Evolutionary conservation across 2,888 invertebrate genomes (phyloP).

Genomic region (Limnephilus rhombicus): DNA sequence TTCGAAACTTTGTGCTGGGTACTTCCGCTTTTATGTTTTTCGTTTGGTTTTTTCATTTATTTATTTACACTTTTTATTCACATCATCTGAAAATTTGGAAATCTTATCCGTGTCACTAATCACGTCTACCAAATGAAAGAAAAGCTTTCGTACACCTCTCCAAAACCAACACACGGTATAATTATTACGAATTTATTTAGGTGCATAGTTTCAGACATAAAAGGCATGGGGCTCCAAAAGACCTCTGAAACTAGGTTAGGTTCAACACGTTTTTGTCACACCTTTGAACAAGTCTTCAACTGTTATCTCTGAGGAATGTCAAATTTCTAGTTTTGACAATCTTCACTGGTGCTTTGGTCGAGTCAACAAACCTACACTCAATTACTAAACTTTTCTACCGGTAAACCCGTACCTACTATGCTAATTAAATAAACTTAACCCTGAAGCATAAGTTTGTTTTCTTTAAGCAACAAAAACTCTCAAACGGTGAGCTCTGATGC

Average conservation of each 20-base stretch:
- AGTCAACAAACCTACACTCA: too few relatives aligned
- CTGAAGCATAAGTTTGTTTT: too few relatives aligned
- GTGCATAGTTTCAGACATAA: background rate
- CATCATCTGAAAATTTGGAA: background rate
- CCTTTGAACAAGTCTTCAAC: background rate
- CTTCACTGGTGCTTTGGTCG: background rate
- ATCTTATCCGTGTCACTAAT: background rate
- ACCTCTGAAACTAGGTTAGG: background rate
- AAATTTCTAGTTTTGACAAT: conserved; percentile 17
- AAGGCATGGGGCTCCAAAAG: background rate
- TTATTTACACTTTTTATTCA: too few relatives aligned
- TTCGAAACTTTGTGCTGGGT: too few relatives aligned
- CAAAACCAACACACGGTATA: background rate
- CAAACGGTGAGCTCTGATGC: too few relatives aligned
- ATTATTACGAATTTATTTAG: background rate
- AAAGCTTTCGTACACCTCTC: background rate
- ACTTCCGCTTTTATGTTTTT: background rate
- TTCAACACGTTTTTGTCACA: background rate
- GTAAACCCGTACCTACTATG: too few relatives aligned
- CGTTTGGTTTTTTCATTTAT: too few relatives aligned
- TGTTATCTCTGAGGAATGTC: conserved; percentile 28
- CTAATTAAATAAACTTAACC: too few relatives aligned
- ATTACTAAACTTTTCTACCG: too few relatives aligned
- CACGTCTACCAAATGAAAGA: background rate
- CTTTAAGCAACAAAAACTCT: too few relatives aligned